Evolutionary conservation across 2,113 vertebrate species (phyloP).

Genomic region (Hyperopisus bebe): DNA sequence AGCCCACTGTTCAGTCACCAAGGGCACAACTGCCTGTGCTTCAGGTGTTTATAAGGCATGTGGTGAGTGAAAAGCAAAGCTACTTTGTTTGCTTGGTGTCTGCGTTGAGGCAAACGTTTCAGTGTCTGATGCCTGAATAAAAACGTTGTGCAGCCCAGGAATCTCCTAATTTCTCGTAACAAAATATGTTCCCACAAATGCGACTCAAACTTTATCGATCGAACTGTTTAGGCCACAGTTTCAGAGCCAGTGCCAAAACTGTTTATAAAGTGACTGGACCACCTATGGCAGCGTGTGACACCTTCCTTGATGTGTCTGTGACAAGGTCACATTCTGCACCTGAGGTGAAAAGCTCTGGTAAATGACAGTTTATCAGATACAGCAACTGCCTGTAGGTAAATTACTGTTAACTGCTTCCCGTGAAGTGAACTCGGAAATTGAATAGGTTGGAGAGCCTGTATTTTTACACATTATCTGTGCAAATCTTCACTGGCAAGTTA

Average conservation of each 20-base stretch:
- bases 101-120: background rate
- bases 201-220: background rate
- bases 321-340: background rate
- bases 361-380: background rate
- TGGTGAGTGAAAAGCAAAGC: background rate
- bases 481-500: background rate
- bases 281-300: background rate
- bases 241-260: background rate
- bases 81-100: background rate
- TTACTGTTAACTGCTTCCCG: background rate
- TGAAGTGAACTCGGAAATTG: background rate
- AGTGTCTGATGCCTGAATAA: background rate
- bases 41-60: background rate
- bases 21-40: background rate
- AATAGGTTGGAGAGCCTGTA: background rate
- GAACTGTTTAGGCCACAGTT: background rate
- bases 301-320: background rate
- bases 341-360: background rate
- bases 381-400: background rate
- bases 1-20: background rate
- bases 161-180: background rate
- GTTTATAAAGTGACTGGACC: background rate
- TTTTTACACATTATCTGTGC: background rate
- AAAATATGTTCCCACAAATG: background rate
- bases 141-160: background rate